phyloP scores from a whole-genome alignment of 2,797 vertebrate species.

The Cynodonichthys magdalenae region DNA sequence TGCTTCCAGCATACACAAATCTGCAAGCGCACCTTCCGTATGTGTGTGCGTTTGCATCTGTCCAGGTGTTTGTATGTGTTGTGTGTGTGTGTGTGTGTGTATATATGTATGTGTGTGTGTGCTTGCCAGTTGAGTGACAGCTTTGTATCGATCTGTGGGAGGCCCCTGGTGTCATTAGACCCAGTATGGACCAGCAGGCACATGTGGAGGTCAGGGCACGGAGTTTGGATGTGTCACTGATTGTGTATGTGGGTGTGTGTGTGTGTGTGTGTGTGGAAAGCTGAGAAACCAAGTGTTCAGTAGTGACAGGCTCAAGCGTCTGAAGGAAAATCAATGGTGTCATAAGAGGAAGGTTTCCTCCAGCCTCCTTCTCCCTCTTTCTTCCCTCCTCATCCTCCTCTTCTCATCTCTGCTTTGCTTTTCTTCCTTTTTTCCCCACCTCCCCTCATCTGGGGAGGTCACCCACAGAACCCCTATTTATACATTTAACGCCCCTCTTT shows the following conservation, averaged over 20 bases:
- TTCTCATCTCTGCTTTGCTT: conserved; percentile 41
- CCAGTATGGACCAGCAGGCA: conserved; percentile 92
- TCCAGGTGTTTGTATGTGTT: too few relatives aligned
- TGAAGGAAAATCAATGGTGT: conserved; percentile 99
- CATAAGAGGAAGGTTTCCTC: conserved; percentile 99
- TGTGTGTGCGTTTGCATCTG: conserved; percentile 25
- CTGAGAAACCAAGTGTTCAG: conserved; percentile 84
- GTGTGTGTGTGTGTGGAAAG: conserved; percentile 28
- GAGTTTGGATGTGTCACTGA: conserved; percentile 49
- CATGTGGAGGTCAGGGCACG: conserved; percentile 93
- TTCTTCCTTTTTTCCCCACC: conserved; percentile 13
- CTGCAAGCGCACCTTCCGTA: conserved; percentile 70
- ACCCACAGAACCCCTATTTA: conserved; percentile 56
- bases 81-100: conserved; percentile 16
- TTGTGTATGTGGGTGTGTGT: conserved; percentile 36
- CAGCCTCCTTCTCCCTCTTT: conserved; percentile 74
- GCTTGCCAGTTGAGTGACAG: conserved; percentile 90
- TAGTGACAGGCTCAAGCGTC: conserved; percentile 91
- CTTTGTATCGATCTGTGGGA: conserved; percentile 95
- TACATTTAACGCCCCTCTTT: conserved; percentile 79
- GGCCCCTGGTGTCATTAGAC: conserved; percentile 96
- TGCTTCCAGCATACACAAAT: conserved; percentile 78
- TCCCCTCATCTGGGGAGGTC: conserved; percentile 44
- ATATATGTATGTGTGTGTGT: conserved; percentile 56
- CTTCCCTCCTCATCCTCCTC: conserved; percentile 22